phyloP scores from a whole-genome alignment of 2,888 invertebrate species.

The Polymixis lichenea region DNA sequence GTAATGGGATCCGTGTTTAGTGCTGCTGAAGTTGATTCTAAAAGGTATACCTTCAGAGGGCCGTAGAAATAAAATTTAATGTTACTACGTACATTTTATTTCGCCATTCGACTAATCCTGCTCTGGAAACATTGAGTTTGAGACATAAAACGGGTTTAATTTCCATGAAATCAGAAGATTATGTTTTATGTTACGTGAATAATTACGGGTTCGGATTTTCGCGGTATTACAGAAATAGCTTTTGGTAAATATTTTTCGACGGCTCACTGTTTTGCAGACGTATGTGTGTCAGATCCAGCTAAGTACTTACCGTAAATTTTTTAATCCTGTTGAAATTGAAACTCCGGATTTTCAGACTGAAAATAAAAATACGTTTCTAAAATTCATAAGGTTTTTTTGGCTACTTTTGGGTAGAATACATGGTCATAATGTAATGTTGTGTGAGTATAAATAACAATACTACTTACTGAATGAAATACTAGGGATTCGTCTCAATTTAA shows the following conservation, averaged over 20 bases:
- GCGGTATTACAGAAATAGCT: slow-evolving; percentile 27
- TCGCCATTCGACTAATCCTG: slow-evolving; percentile 45
- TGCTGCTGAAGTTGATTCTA: slow-evolving; percentile 38
- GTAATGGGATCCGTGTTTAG: slow-evolving; percentile 51
- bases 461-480: slow-evolving; percentile 6
- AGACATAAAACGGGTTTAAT: slow-evolving; percentile 53
- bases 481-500: neutral
- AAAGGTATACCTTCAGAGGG: slow-evolving; percentile 19
- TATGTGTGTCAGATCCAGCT: neutral
- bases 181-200: slow-evolving; percentile 51
- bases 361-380: slow-evolving; percentile 13
- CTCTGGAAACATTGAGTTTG: slow-evolving; percentile 48
- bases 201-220: slow-evolving; percentile 42
- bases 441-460: slow-evolving; percentile 21
- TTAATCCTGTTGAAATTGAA: slow-evolving; percentile 11
- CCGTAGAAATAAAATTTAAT: slow-evolving; percentile 46
- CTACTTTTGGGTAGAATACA: neutral
- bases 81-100: slow-evolving; percentile 54
- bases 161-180: slow-evolving; percentile 50
- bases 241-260: slow-evolving; percentile 9
- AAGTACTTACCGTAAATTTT: neutral
- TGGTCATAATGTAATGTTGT: neutral
- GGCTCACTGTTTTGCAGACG: slow-evolving; percentile 6
- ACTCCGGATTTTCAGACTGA: neutral
- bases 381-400: neutral